Evolutionary conservation across 2,113 vertebrate genomes (phyloP).

Genomic region (Bubo scandiacus): DNA sequence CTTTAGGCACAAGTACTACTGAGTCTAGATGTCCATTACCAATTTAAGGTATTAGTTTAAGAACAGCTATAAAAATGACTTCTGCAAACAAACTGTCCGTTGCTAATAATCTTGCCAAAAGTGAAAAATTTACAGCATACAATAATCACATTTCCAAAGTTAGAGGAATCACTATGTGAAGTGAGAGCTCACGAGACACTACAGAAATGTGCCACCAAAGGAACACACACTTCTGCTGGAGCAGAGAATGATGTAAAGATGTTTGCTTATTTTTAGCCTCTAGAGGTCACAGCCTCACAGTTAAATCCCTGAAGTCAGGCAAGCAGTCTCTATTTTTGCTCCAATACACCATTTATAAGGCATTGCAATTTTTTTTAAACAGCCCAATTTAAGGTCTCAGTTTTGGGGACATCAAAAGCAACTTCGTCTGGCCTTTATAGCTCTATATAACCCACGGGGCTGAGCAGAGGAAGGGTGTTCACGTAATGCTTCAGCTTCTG

Average conservation of each 20-base stretch:
- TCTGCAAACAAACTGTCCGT: background rate
- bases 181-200: background rate
- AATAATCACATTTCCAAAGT: background rate
- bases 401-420: background rate
- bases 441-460: background rate
- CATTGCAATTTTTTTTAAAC: conserved; percentile 1
- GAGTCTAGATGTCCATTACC: background rate
- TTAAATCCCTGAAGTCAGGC: conserved; percentile 40
- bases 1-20: background rate
- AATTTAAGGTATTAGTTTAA: background rate
- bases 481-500: background rate
- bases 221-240: background rate
- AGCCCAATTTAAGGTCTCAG: background rate
- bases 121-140: background rate
- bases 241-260: conserved; percentile 22
- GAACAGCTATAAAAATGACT: background rate
- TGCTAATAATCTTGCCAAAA: background rate
- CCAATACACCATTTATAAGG: conserved; percentile 1
- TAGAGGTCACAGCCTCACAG: conserved; percentile 53
- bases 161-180: background rate
- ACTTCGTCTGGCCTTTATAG: background rate
- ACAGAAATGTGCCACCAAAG: background rate
- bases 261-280: conserved; percentile 57
- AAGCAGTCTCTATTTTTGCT: background rate
- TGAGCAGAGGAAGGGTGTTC: background rate